Evolutionary conservation across 64 coral and sea anemone species (phyloP), one percentile per base, ranked within the genome.

Genomic region (Montipora foliosa): DNA sequence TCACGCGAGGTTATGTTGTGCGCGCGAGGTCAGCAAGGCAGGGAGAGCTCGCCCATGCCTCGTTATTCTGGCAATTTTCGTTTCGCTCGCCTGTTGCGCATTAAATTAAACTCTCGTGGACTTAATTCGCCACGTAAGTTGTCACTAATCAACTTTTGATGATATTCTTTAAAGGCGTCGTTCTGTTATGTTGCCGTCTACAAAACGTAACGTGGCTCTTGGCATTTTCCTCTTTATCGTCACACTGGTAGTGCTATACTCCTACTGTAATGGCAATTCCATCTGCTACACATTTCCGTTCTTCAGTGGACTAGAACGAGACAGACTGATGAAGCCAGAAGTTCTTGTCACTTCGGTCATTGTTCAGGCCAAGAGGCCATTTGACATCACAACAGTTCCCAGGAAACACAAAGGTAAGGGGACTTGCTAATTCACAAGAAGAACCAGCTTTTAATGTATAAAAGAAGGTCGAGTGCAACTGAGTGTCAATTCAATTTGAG

Each of bases 221-320:
- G 77, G 84, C 3, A 17, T 89, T 13, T 97, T 94, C 78, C 92
- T 97, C 3, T 79, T 94, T 6, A 88, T 97, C 29, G 93, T 97
- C 61, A 95, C 92, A 5, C 19, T 97, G 8, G 92, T 93, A 12
- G 96, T 97, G 4, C 44, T 97, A 24, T 97, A 97, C 49, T 97
- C 96, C 0, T 97, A 97, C 53, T 97, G 96, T 92, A 89, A 92
- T 17, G 96, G 96, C 15, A 68, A 55, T 20, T 83, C 81, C 4
- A 49, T 97, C 1, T 97, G 96, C 84, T 97, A 92, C 57, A 90
- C 96, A 6, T 95, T 97, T 80, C 96, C 96, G 21, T 68, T 97
- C 73, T 91, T 97, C 50, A 97, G 84, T 72, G 89, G 91, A 85
- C 52, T 94, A 77, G 80, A 75, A 49, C 68, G 93, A 64, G 95